Base-by-base conservation (phyloP, 1,140 invertebrate genomes). In the Amyelois transitella region DNA sequence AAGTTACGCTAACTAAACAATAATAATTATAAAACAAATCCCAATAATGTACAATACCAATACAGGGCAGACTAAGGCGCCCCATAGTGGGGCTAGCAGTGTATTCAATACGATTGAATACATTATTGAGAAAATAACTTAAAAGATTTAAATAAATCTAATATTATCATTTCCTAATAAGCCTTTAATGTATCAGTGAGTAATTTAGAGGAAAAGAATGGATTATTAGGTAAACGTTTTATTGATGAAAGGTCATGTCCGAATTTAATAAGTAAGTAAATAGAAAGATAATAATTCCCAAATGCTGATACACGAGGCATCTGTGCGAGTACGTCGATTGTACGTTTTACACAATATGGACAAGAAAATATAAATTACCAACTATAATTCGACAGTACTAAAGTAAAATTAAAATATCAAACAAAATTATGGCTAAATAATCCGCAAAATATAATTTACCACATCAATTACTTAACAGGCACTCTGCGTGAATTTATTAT, bases 401-500 rank as follows among this genome's bases (percentile, higher is more conserved):
- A 64, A 78, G 57, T 72, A 77, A 65, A 77, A 64, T 73, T 76
- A 74, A 81, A 77, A 70, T 54, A 81, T 60, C 71, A 76, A 81
- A 77, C 72, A 75, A 78, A 85, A 81, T 84, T 77, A 87, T 83
- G 81, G 79, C 82, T 84, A 81, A 81, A 66, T 81, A 81, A 78
- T 67, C 71, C 62, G 70, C 69, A 75, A 72, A 73, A 59, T 73
- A 76, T 60, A 64, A 58, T 70, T 72, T 76, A 81, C 69, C 66
- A 73, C 65, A 81, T 75, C 76, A 73, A 75, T 73, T 69, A n/a
- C 77, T 57, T 77, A 81, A 77, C 81, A 87, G 84, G 84, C 84
- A 86, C 84, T 86, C 84, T 80, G 82, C 74, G 81, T 86, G 84
- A 86, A 78, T 83, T 87, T 84, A 77, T 72, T 76, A 72, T 65